Evolutionary conservation across 1,140 invertebrate species (phyloP).

Genomic region (Gonioctena quinquepunctata): DNA sequence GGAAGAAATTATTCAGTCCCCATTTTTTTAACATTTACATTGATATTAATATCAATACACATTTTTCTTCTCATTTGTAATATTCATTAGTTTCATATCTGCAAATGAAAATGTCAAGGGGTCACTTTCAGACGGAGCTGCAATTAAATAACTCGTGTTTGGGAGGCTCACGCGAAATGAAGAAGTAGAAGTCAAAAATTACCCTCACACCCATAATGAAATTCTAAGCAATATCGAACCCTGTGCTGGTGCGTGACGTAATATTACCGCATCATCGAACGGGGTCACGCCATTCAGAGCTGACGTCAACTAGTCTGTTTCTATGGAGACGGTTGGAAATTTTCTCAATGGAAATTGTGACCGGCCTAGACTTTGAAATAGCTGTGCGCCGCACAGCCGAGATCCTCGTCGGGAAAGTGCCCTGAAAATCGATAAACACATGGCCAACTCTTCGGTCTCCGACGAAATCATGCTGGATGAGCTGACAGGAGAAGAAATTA

Average conservation of each 20-base stretch:
- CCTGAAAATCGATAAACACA: neutral
- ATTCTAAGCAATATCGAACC: no score
- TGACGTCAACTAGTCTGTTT: conserved; percentile 7
- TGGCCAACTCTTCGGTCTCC: neutral
- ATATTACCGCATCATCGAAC: neutral
- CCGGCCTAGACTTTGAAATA: conserved; percentile 8
- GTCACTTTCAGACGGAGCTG: no score
- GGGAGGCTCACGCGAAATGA: no score
- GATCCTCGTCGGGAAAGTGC: neutral
- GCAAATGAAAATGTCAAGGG: no score
- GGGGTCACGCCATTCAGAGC: neutral
- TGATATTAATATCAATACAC: no score
- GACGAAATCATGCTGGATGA: neutral
- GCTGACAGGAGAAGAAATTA: neutral
- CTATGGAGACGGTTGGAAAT: neutral
- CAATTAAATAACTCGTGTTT: no score
- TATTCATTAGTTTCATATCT: no score
- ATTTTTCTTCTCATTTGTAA: no score
- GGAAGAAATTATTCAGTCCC: no score
- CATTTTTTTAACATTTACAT: no score
- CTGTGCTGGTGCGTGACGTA: neutral
- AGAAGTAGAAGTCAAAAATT: no score
- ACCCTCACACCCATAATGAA: no score
- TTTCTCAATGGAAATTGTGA: neutral
- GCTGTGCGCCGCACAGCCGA: neutral